Evolutionary conservation across 2,888 invertebrate genomes (phyloP).

Genomic region (Andrena hattorfiana): DNA sequence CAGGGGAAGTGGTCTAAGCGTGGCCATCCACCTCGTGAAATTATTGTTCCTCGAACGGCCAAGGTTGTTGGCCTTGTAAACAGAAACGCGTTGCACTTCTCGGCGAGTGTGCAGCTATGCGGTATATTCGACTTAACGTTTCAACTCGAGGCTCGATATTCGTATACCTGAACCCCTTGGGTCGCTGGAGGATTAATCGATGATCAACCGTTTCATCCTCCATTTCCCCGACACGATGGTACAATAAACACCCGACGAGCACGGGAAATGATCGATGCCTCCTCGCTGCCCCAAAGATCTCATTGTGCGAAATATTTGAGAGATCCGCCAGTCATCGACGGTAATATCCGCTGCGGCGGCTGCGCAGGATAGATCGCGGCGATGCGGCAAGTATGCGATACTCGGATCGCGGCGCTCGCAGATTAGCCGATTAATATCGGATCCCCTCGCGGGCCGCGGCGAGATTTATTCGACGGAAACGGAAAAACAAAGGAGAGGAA

Average conservation of each 20-base stretch:
- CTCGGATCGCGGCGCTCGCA: not conserved
- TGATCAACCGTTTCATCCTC: not conserved
- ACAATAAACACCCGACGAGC: conserved; percentile 8
- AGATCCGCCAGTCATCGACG: conserved; percentile 45
- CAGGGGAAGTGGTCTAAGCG: conserved; percentile 23
- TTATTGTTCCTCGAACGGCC: conserved; percentile 19
- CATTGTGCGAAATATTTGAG: conserved; percentile 31
- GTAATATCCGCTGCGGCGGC: conserved; percentile 30
- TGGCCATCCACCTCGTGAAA: conserved; percentile 21
- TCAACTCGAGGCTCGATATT: too few relatives aligned
- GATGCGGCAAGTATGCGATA: conserved; percentile 7
- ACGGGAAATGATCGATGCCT: not conserved
- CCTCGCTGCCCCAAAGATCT: conserved; percentile 4
- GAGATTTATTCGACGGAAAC: conserved; percentile 22
- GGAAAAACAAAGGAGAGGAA: conserved; percentile 24
- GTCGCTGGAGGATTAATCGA: not conserved
- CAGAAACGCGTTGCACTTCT: not conserved
- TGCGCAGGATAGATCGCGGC: conserved; percentile 6
- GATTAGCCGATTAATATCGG: conserved; percentile 13
- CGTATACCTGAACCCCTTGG: too few relatives aligned
- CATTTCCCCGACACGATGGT: not conserved
- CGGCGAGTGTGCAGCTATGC: not conserved
- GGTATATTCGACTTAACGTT: too few relatives aligned
- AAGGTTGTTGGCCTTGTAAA: not conserved
- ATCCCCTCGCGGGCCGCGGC: not conserved